A percentile compares a stretch with the other conserved stretches of the same genome.
These are phyloP conservation scores for Megalops cyprinoides DNA, from an alignment of 2,797 vertebrate species.

Conservation along the genomic window DNA sequence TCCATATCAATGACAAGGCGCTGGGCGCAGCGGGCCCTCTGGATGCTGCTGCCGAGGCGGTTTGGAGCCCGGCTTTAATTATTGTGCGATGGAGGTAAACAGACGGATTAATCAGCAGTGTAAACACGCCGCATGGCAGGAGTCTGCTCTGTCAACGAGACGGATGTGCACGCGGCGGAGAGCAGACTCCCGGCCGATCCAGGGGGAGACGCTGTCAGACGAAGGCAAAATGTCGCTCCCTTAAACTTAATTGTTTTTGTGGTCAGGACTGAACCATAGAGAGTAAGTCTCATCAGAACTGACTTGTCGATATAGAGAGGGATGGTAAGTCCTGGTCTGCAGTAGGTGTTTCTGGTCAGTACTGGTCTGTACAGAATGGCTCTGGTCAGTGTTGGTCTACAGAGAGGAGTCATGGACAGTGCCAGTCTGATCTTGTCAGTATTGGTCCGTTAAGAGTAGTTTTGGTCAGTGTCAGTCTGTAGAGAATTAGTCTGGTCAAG, in stretches of 20 bases:
- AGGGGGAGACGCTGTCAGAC: background rate
- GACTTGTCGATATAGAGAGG: too few relatives aligned
- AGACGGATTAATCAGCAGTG: slow-evolving; percentile 2
- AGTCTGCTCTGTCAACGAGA: slow-evolving; percentile 7
- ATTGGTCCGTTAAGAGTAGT: background rate
- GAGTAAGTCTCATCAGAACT: too few relatives aligned
- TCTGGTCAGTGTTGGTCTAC: too few relatives aligned
- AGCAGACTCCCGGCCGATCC: background rate
- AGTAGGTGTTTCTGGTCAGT: too few relatives aligned
- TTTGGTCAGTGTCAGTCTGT: background rate
- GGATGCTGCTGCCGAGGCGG: background rate
- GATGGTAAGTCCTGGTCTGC: too few relatives aligned
- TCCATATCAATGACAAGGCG: background rate
- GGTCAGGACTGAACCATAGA: too few relatives aligned
- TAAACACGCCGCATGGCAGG: background rate
- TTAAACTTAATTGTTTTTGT: too few relatives aligned
- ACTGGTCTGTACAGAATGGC: too few relatives aligned
- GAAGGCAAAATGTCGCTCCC: background rate
- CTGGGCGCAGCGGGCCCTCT: background rate
- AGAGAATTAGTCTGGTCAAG: too few relatives aligned
- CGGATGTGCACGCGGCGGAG: too few relatives aligned
- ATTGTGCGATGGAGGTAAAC: slow-evolving; percentile 5
- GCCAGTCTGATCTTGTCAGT: background rate
- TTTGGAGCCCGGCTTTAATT: background rate
- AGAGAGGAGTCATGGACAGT: too few relatives aligned